These are phyloP conservation scores for Zelleria hepariella DNA, from an alignment of 2,888 invertebrate genomes.

Conservation along the genomic window DNA sequence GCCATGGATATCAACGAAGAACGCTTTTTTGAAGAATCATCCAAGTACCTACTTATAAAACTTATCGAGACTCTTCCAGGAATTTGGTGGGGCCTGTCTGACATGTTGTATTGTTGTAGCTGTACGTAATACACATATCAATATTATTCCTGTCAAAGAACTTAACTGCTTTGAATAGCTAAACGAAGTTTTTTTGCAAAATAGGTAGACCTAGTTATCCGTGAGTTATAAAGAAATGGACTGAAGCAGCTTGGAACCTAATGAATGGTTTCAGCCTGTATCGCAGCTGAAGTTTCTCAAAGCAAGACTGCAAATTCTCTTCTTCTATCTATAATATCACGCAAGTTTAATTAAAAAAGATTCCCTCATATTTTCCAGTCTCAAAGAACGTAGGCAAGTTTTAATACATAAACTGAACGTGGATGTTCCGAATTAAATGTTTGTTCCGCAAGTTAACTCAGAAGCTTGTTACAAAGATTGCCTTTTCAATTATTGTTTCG, in stretches of 20 bases:
- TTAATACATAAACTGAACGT: slow-evolving; percentile 32
- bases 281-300: not conserved
- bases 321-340: slow-evolving; percentile 31
- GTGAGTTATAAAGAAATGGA: not conserved
- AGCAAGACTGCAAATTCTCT: slow-evolving; percentile 5
- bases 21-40: too few species aligned
- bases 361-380: slow-evolving; percentile 28
- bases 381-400: slow-evolving; percentile 28
- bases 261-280: not conserved
- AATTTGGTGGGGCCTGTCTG: too few species aligned
- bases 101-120: too few species aligned
- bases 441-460: slow-evolving; percentile 18
- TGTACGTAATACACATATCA: too few species aligned
- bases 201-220: too few species aligned
- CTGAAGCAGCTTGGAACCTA: not conserved
- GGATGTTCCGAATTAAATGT: slow-evolving; percentile 37
- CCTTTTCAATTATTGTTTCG: not conserved
- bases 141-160: too few species aligned
- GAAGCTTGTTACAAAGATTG: slow-evolving; percentile 20
- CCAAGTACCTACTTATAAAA: too few species aligned
- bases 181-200: too few species aligned
- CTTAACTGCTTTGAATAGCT: too few species aligned
- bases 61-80: too few species aligned
- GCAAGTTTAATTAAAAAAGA: slow-evolving; percentile 54
- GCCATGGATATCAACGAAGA: too few species aligned